These are phyloP conservation scores for Spongilla lacustris DNA, from an alignment of 37 sponge, comb jelly and placozoan genomes.

Conservation along the genomic window DNA sequence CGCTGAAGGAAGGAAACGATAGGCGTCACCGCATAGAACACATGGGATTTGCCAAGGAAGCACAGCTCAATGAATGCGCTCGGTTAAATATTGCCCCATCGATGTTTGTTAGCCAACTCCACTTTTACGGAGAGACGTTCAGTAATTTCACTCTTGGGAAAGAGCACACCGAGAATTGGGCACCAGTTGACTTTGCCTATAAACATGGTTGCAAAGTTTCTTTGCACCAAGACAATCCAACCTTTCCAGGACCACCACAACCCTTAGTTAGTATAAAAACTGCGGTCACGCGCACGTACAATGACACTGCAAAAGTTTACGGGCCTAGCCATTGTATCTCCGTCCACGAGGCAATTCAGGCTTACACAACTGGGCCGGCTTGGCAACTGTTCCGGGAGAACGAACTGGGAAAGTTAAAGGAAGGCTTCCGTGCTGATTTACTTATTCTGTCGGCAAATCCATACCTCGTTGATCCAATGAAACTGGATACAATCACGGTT, in stretches of 20 bases:
- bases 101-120: conserved; percentile 42
- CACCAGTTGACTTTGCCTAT: conserved; percentile 29
- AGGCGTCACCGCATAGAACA: conserved; percentile 67
- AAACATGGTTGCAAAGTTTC: conserved; percentile 14
- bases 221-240: conserved; percentile 58
- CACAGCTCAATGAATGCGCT: conserved; percentile 18
- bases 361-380: conserved; percentile 64
- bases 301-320: not conserved
- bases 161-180: conserved; percentile 32
- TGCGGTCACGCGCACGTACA: conserved; percentile 38
- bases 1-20: not conserved
- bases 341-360: conserved; percentile 57
- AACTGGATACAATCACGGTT: conserved; percentile 27
- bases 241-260: conserved; percentile 25
- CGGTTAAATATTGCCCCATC: conserved; percentile 29
- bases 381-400: conserved; percentile 63
- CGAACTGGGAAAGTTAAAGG: conserved; percentile 60
- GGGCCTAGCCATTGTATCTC: conserved; percentile 28
- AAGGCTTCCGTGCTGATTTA: conserved; percentile 68
- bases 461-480: conserved; percentile 20
- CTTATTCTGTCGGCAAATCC: conserved; percentile 64
- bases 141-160: conserved; percentile 32
- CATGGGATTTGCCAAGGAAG: conserved; percentile 36
- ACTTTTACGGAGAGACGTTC: conserved; percentile 43
- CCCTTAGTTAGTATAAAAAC: conserved; percentile 44